Base-by-base conservation (phyloP, 2,113 vertebrate species). In the Plestiodon gilberti region DNA sequence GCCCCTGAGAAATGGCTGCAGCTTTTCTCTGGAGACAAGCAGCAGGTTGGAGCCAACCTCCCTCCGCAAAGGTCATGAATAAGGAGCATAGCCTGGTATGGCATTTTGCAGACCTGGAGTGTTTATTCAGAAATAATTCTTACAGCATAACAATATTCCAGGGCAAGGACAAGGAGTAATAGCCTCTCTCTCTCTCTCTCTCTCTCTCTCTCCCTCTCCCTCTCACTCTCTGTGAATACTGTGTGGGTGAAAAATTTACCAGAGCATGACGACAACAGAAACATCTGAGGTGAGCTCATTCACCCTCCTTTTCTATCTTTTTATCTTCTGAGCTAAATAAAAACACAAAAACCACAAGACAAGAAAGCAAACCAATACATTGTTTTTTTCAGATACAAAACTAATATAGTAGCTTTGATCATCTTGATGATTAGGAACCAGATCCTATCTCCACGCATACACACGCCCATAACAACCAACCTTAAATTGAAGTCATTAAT, bases 401-500 rank as follows among this genome's bases (percentile, higher is more conserved):
- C 59, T 20, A 88, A 88, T 1, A 52, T 57, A 79, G 14, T 57
- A 10, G n/a, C 6, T 23, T 59, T 84, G 67, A 43, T 64, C 20
- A 77, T 28, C n/a, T 70, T 59, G 4, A 78, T 20, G 77, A 79
- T 23, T 81, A 83, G 85, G 61, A n/a, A 30, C 0, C 71, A 82
- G 75, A 85, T 10, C 85, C 81, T 83, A 23, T 13, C 7, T 40
- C 33, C 20, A 59, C 18, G n/a, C 64, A n/a, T 59, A 33, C 13
- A n/a, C 0, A 64, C 65, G 79, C 15, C 77, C 8, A 30, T 70
- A 28, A 61, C 20, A 18, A 89, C 23, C 2, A 87, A 57, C 69
- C 82, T 93, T 33, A 38, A 3, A 25, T 78, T 38, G 74, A 40
- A 4, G 85, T 90, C 77, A 80, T 86, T 90, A 15, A 38, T 89